These are phyloP conservation scores for Microplitis demolitor DNA, from an alignment of 1,140 invertebrate species.

Conservation along the genomic window DNA sequence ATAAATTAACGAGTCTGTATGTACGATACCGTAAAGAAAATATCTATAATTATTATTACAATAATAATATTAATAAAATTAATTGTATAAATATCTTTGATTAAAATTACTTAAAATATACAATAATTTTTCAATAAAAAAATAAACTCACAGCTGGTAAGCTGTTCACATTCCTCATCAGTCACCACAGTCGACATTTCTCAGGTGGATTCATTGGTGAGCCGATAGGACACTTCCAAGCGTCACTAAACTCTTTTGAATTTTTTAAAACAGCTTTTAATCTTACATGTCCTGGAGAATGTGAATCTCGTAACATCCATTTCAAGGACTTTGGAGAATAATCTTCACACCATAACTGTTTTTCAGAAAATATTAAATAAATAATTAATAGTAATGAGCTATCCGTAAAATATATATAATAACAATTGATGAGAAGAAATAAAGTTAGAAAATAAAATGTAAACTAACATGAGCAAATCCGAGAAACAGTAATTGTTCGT, in stretches of 20 bases:
- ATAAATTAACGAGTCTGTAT: too few relatives aligned
- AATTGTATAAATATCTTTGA: background rate
- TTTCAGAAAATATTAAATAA: slow-evolving; percentile 31
- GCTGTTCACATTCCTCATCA: background rate
- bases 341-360: slow-evolving; percentile 79
- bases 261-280: slow-evolving; percentile 84
- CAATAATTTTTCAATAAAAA: background rate
- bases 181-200: slow-evolving; percentile 74
- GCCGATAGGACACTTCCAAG: slow-evolving; percentile 77
- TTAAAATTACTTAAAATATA: background rate
- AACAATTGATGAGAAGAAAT: background rate
- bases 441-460: background rate
- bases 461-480: slow-evolving; percentile 80
- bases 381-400: background rate
- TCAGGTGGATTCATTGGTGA: slow-evolving; percentile 84
- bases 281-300: slow-evolving; percentile 76
- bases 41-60: too few relatives aligned
- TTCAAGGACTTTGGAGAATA: slow-evolving; percentile 68
- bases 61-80: too few relatives aligned
- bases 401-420: slow-evolving; percentile 2
- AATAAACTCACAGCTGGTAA: background rate
- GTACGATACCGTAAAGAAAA: too few relatives aligned
- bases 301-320: slow-evolving; percentile 73
- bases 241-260: slow-evolving; percentile 80
- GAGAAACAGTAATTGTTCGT: slow-evolving; percentile 88